These are phyloP conservation scores for Zoanthus sansibaricus DNA, from an alignment of 92 coral and sea anemone genomes.

Conservation along the genomic window DNA sequence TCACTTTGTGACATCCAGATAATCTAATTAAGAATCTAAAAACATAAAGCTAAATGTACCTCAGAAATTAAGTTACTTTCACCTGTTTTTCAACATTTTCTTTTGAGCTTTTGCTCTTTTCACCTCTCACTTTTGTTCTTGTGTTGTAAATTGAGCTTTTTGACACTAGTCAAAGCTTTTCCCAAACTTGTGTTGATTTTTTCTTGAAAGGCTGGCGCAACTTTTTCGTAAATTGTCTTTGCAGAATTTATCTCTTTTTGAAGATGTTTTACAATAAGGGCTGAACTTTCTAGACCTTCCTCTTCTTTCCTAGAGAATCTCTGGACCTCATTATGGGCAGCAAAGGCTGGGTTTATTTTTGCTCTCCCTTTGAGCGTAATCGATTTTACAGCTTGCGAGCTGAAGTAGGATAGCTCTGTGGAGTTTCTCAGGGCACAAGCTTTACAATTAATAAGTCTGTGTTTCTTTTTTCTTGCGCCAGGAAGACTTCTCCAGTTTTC, in stretches of 20 bases:
- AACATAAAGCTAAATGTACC: slow-evolving; percentile 40
- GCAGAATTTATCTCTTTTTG: slow-evolving; percentile 59
- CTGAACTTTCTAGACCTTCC: slow-evolving; percentile 1
- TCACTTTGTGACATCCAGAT: slow-evolving; percentile 4
- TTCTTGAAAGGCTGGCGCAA: slow-evolving; percentile 47
- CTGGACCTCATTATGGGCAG: no score
- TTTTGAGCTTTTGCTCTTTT: slow-evolving; percentile 41
- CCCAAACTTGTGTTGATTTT: slow-evolving; percentile 42
- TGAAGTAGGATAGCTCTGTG: no score
- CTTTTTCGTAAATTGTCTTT: slow-evolving; percentile 56
- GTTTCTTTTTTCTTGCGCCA: no score
- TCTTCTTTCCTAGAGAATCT: no score
- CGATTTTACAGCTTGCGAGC: no score
- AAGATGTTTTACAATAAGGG: slow-evolving; percentile 19
- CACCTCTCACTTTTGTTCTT: slow-evolving; percentile 43
- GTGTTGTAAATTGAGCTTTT: slow-evolving; percentile 48
- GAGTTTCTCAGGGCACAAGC: no score
- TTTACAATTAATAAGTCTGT: no score
- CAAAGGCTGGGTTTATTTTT: no score
- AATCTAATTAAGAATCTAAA: neutral
- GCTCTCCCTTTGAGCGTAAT: no score
- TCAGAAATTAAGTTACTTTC: slow-evolving; percentile 65
- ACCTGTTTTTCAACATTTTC: slow-evolving; percentile 60
- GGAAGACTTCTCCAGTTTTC: no score
- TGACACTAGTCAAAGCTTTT: slow-evolving; percentile 48